phyloP scores from a whole-genome alignment of 2,113 vertebrate species.

The Naja naja region DNA sequence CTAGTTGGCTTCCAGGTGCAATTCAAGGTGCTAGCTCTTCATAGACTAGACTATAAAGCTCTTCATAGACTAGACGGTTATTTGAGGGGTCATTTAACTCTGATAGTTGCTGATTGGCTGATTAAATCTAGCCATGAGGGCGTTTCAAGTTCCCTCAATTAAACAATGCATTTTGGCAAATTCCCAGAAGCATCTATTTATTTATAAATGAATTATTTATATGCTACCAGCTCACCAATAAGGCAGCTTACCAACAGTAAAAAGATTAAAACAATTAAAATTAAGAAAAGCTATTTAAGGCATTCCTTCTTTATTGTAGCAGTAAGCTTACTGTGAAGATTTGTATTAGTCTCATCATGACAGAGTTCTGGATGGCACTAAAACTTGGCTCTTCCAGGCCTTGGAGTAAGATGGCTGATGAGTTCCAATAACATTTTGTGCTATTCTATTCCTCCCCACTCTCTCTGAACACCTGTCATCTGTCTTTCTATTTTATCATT shows the following conservation, averaged over 20 bases:
- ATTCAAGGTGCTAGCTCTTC: background rate
- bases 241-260: background rate
- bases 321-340: background rate
- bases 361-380: background rate
- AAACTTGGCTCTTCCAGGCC: background rate
- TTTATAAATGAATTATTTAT: background rate
- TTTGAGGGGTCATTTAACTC: background rate
- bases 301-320: background rate
- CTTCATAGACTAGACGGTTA: background rate
- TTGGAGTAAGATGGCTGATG: background rate
- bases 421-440: background rate
- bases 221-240: background rate
- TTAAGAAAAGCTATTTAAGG: background rate
- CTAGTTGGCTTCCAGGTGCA: background rate
- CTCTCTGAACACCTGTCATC: background rate
- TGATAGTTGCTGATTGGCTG: background rate
- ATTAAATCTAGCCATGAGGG: background rate
- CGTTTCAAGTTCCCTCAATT: background rate
- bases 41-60: background rate
- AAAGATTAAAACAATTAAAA: background rate
- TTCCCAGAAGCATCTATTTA: background rate
- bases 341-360: background rate
- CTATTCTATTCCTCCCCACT: background rate
- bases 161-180: background rate
- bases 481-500: background rate